A percentile compares a stretch with the other conserved stretches of the same genome.
These are phyloP conservation scores for Aldabrachelys gigantea DNA, from an alignment of 2,113 vertebrate species.

Conservation along the genomic window DNA sequence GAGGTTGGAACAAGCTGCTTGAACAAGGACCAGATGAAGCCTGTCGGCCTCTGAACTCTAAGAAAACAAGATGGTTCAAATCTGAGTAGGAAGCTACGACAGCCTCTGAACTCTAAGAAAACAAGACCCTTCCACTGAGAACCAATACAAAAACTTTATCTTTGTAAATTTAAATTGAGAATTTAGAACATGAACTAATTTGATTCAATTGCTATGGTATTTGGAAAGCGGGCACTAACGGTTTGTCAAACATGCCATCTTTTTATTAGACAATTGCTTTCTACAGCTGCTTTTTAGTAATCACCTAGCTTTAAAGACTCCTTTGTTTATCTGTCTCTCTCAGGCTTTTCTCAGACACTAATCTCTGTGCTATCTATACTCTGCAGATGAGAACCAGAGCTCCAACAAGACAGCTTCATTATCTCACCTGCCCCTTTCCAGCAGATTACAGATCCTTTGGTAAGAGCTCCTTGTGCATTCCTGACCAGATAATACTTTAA, in stretches of 20 bases:
- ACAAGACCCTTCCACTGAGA: background rate
- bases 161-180: background rate
- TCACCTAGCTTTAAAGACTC: slow-evolving; percentile 36
- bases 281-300: slow-evolving; percentile 52
- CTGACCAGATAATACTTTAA: slow-evolving; percentile 92
- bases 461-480: slow-evolving; percentile 89
- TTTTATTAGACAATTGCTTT: background rate
- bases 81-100: no score
- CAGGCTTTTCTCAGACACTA: slow-evolving; percentile 12
- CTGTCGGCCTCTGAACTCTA: slow-evolving; percentile 84
- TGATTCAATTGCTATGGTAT: background rate
- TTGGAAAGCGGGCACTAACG: background rate
- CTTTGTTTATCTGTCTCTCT: slow-evolving; percentile 3
- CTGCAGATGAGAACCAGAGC: slow-evolving; percentile 58
- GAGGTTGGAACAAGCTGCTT: slow-evolving; percentile 50
- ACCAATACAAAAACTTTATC: background rate
- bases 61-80: background rate
- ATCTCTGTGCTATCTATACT: background rate
- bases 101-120: slow-evolving; percentile 79
- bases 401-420: slow-evolving; percentile 36
- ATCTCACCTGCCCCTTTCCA: slow-evolving; percentile 93
- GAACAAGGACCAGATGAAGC: slow-evolving; percentile 57
- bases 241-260: background rate
- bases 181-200: background rate
- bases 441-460: slow-evolving; percentile 91